Percentiles rank a stretch among this genome's conserved stretches.
Conservation (phyloP, 2,888 invertebrate species). For the Tipula unca region DNA sequence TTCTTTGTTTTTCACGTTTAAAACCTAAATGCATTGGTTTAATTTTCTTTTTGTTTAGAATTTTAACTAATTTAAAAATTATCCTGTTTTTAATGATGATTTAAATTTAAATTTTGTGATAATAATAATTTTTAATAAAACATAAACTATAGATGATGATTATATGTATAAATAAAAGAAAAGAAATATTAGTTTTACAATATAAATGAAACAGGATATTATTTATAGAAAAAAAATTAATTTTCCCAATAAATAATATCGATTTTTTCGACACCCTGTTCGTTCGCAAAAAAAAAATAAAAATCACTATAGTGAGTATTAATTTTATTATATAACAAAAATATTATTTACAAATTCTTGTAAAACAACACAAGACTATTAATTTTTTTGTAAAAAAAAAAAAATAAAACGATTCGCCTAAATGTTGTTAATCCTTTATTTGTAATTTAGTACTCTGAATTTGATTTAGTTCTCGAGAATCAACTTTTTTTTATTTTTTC, state of each 20-base stretch:
- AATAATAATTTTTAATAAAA: background rate
- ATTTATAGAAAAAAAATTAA: background rate
- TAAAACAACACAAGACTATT: background rate
- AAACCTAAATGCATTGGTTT: constrained; percentile 46
- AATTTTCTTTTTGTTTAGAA: constrained; percentile 32
- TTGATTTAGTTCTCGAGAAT: background rate
- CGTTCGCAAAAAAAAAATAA: no score
- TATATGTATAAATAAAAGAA: background rate
- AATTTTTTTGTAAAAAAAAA: background rate
- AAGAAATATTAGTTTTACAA: background rate
- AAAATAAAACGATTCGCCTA: background rate
- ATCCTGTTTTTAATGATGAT: background rate
- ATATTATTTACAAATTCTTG: background rate
- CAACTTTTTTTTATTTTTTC: background rate
- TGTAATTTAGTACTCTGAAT: background rate
- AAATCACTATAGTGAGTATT: background rate
- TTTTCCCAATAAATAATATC: constrained; percentile 3
- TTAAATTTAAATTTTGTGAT: background rate
- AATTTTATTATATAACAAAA: background rate
- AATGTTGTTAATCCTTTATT: background rate
- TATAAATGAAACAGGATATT: background rate
- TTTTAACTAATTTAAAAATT: constrained; percentile 8
- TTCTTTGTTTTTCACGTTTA: constrained; percentile 44
- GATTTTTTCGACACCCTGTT: background rate
- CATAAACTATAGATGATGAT: background rate